Conservation (phyloP, 2,113 vertebrate genomes). For the Campylomormyrus numenius region DNA sequence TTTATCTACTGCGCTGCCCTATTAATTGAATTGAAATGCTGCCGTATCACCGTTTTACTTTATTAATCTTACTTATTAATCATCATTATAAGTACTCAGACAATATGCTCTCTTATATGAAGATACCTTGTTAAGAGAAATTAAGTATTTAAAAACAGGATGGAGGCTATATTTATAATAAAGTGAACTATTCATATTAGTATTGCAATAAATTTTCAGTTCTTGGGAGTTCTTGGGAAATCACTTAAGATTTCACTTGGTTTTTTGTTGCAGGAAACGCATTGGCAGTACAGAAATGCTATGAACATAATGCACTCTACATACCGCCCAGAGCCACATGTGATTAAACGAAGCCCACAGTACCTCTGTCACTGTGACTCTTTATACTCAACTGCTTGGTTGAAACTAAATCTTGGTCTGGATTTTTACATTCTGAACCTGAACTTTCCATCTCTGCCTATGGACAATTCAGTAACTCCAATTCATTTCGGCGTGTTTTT, state of each 20-base stretch:
- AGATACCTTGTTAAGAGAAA: neutral
- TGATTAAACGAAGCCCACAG: neutral
- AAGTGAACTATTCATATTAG: neutral
- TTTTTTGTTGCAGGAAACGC: neutral
- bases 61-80: neutral
- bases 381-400: too few relatives aligned
- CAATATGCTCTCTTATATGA: neutral
- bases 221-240: neutral
- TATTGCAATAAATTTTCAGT: neutral
- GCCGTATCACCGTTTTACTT: neutral
- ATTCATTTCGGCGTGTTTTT: too few relatives aligned
- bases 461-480: too few relatives aligned
- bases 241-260: neutral
- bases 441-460: too few relatives aligned
- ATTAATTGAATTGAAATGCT: neutral
- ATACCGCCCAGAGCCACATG: neutral
- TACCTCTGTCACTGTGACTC: neutral
- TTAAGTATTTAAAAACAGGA: neutral
- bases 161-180: neutral
- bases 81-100: too few relatives aligned
- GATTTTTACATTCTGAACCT: too few relatives aligned
- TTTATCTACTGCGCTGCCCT: neutral
- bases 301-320: neutral
- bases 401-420: too few relatives aligned
- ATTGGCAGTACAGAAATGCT: neutral